Evolutionary conservation across 2,888 invertebrate species (phyloP).

Genomic region (Lymantria dispar): DNA sequence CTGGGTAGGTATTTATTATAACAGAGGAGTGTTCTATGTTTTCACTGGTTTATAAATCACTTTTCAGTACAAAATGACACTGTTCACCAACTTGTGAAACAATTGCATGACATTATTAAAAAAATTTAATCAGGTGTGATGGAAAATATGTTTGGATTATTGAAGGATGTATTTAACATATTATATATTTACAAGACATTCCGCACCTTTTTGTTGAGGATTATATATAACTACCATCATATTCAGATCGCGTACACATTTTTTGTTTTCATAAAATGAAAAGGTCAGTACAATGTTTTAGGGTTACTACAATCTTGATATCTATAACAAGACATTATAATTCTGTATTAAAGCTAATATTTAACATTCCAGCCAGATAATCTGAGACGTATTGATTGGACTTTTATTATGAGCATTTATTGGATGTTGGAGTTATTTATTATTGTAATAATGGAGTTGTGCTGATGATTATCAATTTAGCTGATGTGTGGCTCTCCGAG

Average conservation of each 20-base stretch:
- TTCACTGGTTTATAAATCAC: slow-evolving; percentile 73
- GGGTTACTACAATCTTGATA: slow-evolving; percentile 67
- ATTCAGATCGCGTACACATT: slow-evolving; percentile 53
- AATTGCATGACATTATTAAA: slow-evolving; percentile 47
- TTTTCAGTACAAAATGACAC: slow-evolving; percentile 73
- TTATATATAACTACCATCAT: slow-evolving; percentile 28
- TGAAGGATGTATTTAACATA: slow-evolving; percentile 28
- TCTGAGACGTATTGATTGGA: slow-evolving; percentile 75
- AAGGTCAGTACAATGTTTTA: slow-evolving; percentile 76
- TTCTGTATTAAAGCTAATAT: slow-evolving; percentile 79
- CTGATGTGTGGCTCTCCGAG: slow-evolving; percentile 56
- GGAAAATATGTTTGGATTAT: slow-evolving; percentile 29
- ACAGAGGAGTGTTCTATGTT: slow-evolving; percentile 47
- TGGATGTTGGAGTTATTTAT: slow-evolving; percentile 76
- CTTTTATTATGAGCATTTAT: slow-evolving; percentile 74
- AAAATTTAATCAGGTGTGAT: slow-evolving; percentile 25
- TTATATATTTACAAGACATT: slow-evolving; percentile 40
- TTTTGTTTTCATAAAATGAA: slow-evolving; percentile 48
- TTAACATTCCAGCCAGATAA: slow-evolving; percentile 79
- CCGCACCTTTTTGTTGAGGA: slow-evolving; percentile 46
- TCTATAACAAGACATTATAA: slow-evolving; percentile 58
- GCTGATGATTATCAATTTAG: slow-evolving; percentile 66
- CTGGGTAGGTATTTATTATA: slow-evolving; percentile 53
- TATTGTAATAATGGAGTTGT: slow-evolving; percentile 66
- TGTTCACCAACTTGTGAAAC: slow-evolving; percentile 60